phyloP scores from a whole-genome alignment of 2,113 vertebrate genomes.

The Pituophis catenifer region DNA sequence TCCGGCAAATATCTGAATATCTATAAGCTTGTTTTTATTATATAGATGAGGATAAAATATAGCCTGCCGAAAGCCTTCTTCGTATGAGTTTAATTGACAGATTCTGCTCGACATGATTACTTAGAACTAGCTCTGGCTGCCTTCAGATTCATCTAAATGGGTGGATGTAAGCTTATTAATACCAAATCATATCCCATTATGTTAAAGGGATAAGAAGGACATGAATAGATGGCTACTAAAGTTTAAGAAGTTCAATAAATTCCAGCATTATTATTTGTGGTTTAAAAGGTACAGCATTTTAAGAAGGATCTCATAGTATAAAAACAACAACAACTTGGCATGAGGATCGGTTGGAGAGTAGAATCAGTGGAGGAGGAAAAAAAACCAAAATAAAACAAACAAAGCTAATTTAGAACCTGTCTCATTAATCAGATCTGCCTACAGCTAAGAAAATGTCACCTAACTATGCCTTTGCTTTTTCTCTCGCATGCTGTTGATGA shows the following conservation, averaged over 20 bases:
- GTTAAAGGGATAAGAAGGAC: constrained; percentile 64
- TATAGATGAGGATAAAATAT: neutral
- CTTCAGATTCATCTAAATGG: constrained; percentile 22
- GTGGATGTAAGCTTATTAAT: constrained; percentile 56
- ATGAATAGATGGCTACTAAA: constrained; percentile 52
- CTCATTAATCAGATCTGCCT: constrained; percentile 73
- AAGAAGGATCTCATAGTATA: constrained; percentile 47
- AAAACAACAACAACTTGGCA: constrained; percentile 45
- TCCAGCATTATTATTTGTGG: constrained; percentile 49
- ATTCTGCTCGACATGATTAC: constrained; percentile 1
- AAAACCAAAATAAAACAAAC: constrained; percentile 5
- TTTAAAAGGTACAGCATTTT: constrained; percentile 59
- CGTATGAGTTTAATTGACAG: neutral
- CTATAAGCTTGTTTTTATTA: neutral
- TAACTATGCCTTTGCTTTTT: constrained; percentile 59
- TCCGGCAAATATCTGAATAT: neutral
- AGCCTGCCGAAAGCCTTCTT: neutral
- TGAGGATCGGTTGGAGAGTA: neutral
- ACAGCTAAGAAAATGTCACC: constrained; percentile 63
- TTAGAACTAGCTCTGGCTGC: constrained; percentile 25
- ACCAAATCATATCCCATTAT: constrained; percentile 66
- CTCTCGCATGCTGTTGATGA: constrained; percentile 49
- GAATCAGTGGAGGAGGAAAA: neutral
- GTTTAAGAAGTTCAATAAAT: constrained; percentile 46
- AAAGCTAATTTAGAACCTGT: constrained; percentile 68